Percentiles rank a stretch among this genome's conserved stretches.
Conservation (phyloP, 2,888 invertebrate species). For the Leucophenga montana region DNA sequence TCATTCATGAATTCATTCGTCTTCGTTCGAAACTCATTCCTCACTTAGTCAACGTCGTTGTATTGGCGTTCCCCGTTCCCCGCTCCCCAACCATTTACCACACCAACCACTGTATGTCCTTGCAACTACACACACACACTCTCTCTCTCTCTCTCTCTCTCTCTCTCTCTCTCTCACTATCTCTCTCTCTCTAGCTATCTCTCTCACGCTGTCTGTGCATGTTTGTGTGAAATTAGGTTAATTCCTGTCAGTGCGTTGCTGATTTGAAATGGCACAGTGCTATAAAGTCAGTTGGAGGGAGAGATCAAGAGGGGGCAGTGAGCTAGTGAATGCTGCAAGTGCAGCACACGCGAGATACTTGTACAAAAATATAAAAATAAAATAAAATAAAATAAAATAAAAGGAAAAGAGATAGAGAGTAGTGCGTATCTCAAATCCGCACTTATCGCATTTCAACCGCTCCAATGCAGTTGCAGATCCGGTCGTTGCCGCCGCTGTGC, state of each 20-base stretch:
- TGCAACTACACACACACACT: no score
- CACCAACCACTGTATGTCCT: not conserved
- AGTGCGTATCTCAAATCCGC: no score
- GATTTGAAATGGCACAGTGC: constrained; percentile 59
- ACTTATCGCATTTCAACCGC: constrained; percentile 24
- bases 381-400: no score
- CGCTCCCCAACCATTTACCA: not conserved
- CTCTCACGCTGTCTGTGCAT: not conserved
- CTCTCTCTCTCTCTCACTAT: not conserved
- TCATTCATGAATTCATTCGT: constrained; percentile 16
- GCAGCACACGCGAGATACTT: no score
- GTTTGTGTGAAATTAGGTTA: constrained; percentile 67
- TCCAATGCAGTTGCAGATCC: constrained; percentile 25
- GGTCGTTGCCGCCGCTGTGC: constrained; percentile 34
- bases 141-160: not conserved
- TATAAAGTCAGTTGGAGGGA: not conserved
- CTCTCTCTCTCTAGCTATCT: no score
- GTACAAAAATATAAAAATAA: no score
- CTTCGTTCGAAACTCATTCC: not conserved
- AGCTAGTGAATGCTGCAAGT: not conserved
- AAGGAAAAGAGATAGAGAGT: no score
- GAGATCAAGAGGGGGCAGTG: constrained; percentile 9
- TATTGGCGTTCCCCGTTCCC: no score
- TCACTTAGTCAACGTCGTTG: not conserved
- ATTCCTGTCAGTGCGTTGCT: constrained; percentile 65